Evolutionary conservation across 2,888 invertebrate genomes (phyloP).

Genomic region (Drosophila infuscata): DNA sequence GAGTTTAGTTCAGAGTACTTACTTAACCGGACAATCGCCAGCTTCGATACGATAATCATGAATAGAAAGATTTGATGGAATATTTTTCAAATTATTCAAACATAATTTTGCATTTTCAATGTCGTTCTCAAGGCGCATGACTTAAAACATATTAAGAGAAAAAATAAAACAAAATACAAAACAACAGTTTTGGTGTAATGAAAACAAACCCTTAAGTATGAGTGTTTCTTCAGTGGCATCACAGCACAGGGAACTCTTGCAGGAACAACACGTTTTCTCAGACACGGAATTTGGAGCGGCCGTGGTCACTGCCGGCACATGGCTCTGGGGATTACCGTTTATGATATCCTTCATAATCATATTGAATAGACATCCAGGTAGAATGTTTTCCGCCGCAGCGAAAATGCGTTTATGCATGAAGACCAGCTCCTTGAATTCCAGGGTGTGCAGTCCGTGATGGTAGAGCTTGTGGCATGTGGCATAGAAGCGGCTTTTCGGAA

Average conservation of each 20-base stretch:
- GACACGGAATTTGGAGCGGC: background rate
- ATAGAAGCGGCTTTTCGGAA: constrained; percentile 77
- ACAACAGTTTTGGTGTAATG: too few species aligned
- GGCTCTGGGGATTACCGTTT: constrained; percentile 20
- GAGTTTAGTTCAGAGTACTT: background rate
- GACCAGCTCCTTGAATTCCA: constrained; percentile 77
- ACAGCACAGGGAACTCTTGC: constrained; percentile 73
- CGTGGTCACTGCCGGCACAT: background rate
- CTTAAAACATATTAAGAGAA: constrained; percentile 46
- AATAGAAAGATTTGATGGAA: constrained; percentile 62
- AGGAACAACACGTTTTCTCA: constrained; percentile 76
- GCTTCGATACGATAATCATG: constrained; percentile 46
- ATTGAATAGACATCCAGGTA: constrained; percentile 76
- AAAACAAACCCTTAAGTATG: constrained; percentile 75
- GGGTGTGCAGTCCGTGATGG: constrained; percentile 76
- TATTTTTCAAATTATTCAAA: constrained; percentile 68
- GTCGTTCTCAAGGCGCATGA: constrained; percentile 79
- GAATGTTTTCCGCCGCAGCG: constrained; percentile 75
- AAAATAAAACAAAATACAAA: background rate
- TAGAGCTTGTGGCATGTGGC: constrained; percentile 79
- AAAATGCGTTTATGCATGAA: constrained; percentile 82
- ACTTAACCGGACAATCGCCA: constrained; percentile 50
- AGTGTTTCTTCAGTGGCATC: constrained; percentile 80
- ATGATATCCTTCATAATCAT: constrained; percentile 71
- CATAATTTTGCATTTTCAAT: constrained; percentile 78